A percentile compares a stretch with the other conserved stretches of the same genome.
Evolutionary conservation across 2,888 invertebrate species (phyloP).

Genomic region (Mamestra brassicae): DNA sequence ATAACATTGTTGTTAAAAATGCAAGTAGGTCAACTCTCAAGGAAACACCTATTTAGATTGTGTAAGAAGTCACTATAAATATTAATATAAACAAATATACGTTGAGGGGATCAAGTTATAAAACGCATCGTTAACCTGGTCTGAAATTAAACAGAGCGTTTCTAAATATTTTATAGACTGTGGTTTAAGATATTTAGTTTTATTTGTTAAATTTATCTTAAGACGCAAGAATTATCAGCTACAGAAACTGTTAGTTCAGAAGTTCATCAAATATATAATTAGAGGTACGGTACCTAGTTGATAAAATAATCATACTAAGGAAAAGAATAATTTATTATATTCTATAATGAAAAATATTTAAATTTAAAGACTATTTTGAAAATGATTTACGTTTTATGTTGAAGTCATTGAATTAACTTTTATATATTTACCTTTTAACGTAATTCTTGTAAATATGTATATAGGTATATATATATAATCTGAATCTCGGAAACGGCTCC

Average conservation of each 20-base stretch:
- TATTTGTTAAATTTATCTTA: not conserved
- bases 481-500: too few species aligned
- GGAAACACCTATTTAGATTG: slow-evolving; percentile 12
- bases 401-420: not conserved
- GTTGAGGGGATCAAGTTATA: slow-evolving; percentile 13
- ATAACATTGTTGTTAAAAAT: not conserved
- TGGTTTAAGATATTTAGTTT: not conserved
- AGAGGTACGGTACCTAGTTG: not conserved
- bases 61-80: not conserved
- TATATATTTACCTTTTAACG: too few species aligned
- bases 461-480: too few species aligned
- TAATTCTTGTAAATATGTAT: too few species aligned
- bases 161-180: not conserved
- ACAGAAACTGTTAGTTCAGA: not conserved
- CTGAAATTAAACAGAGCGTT: not conserved
- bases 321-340: too few species aligned
- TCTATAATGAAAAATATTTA: too few species aligned
- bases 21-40: slow-evolving; percentile 39
- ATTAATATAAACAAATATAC: slow-evolving; percentile 26
- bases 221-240: not conserved
- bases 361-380: too few species aligned
- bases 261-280: not conserved
- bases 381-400: too few species aligned
- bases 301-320: not conserved
- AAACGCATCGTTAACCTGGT: slow-evolving; percentile 17